A percentile compares a stretch with the other conserved stretches of the same genome.
These are phyloP conservation scores for Oryzias melastigma DNA, from an alignment of 2,113 vertebrate species.

Conservation along the genomic window DNA sequence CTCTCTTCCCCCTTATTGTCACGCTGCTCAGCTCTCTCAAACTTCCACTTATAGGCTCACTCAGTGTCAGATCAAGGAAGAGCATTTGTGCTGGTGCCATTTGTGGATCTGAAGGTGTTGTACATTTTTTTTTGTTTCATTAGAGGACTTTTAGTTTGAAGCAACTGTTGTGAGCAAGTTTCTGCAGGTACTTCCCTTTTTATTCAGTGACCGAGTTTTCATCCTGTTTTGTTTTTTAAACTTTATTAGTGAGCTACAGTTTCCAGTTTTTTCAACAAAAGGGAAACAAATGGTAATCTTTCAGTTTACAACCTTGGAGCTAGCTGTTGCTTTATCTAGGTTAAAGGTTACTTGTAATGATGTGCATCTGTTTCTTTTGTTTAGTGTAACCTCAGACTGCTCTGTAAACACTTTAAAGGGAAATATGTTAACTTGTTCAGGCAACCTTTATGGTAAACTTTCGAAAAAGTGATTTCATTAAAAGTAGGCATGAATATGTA, in stretches of 20 bases:
- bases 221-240: neutral
- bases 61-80: slow-evolving; percentile 30
- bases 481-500: neutral
- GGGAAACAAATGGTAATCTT: neutral
- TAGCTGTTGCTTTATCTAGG: slow-evolving; percentile 57
- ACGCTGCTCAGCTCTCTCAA: slow-evolving; percentile 29
- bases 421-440: neutral
- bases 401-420: slow-evolving; percentile 7
- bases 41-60: slow-evolving; percentile 38
- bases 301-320: slow-evolving; percentile 16
- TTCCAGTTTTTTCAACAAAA: neutral
- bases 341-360: slow-evolving; percentile 64
- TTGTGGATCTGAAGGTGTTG: slow-evolving; percentile 2
- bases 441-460: neutral
- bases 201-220: too few relatives aligned
- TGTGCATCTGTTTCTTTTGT: slow-evolving; percentile 46
- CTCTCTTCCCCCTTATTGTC: slow-evolving; percentile 30
- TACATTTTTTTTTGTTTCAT: slow-evolving; percentile 4
- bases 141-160: slow-evolving; percentile 8
- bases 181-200: neutral
- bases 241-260: neutral
- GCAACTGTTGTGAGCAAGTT: slow-evolving; percentile 23
- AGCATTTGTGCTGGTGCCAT: slow-evolving; percentile 29
- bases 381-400: slow-evolving; percentile 23
- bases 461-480: neutral